phyloP scores from a whole-genome alignment of 2,888 invertebrate genomes.

The Coecobrya sp. region DNA sequence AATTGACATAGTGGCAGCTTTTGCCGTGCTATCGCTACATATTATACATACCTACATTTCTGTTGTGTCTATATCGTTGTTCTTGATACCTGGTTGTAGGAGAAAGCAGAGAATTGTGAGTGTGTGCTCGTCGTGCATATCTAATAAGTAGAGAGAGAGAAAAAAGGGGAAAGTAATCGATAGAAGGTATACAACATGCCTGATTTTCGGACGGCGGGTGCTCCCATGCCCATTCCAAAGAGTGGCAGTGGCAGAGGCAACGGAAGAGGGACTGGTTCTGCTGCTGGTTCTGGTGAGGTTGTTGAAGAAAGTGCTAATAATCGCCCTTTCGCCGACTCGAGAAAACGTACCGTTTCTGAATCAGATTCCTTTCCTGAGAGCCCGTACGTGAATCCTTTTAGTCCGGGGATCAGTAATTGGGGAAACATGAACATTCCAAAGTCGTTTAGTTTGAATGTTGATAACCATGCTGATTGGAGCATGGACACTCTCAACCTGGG shows the following conservation, averaged over 20 bases:
- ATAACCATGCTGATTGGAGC: slow-evolving; percentile 82
- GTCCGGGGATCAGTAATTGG: slow-evolving; percentile 82
- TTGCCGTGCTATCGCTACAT: slow-evolving; percentile 12
- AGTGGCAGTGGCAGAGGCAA: slow-evolving; percentile 67
- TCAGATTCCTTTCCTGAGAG: slow-evolving; percentile 86
- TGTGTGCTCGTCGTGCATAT: background rate
- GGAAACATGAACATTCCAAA: slow-evolving; percentile 86
- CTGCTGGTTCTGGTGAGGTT: slow-evolving; percentile 10
- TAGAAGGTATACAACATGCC: slow-evolving; percentile 83
- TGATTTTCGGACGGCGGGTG: slow-evolving; percentile 85
- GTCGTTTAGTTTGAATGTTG: slow-evolving; percentile 82
- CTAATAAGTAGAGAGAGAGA: slow-evolving; percentile 17
- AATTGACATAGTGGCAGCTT: slow-evolving; percentile 48
- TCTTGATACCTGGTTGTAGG: background rate
- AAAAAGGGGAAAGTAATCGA: slow-evolving; percentile 44
- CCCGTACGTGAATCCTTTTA: slow-evolving; percentile 85
- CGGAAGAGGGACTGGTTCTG: slow-evolving; percentile 4
- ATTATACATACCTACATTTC: background rate
- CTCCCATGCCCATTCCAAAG: slow-evolving; percentile 85
- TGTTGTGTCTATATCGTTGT: background rate
- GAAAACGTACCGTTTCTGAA: slow-evolving; percentile 81
- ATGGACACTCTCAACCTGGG: slow-evolving; percentile 85
- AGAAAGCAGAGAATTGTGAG: background rate
- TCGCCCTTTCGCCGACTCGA: slow-evolving; percentile 55
- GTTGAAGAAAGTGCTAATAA: slow-evolving; percentile 8